Evolutionary conservation across 1,140 invertebrate genomes (phyloP).

Genomic region (Heliconius melpomene): DNA sequence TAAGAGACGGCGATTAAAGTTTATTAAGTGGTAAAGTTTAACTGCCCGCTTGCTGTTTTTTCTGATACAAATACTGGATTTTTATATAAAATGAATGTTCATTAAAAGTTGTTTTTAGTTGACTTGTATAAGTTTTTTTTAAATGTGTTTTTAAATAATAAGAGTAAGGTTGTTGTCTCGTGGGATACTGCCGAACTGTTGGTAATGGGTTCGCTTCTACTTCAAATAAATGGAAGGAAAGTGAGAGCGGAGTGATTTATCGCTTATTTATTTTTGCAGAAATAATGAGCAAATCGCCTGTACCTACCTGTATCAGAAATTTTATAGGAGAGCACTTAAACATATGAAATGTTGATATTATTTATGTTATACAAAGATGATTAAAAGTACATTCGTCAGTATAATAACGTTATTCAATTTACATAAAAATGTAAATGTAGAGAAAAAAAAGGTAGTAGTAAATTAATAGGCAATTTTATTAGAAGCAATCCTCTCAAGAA

Average conservation of each 20-base stretch:
- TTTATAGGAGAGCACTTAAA: no score
- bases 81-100: background rate
- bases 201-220: no score
- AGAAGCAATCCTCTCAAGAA: background rate
- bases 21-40: background rate
- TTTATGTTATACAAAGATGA: no score
- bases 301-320: no score
- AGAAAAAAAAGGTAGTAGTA: background rate
- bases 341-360: no score
- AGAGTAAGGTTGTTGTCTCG: no score
- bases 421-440: background rate
- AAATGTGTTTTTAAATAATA: no score
- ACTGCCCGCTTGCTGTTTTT: background rate
- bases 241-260: background rate
- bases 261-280: no score
- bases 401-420: background rate
- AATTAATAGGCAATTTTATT: slow-evolving; percentile 1
- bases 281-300: background rate
- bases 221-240: no score
- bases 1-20: slow-evolving; percentile 3
- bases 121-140: background rate
- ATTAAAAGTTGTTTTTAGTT: background rate
- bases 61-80: background rate
- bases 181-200: no score
- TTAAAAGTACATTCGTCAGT: no score